phyloP scores from a whole-genome alignment of 2,113 vertebrate genomes.

The Sclerurus mexicanus region DNA sequence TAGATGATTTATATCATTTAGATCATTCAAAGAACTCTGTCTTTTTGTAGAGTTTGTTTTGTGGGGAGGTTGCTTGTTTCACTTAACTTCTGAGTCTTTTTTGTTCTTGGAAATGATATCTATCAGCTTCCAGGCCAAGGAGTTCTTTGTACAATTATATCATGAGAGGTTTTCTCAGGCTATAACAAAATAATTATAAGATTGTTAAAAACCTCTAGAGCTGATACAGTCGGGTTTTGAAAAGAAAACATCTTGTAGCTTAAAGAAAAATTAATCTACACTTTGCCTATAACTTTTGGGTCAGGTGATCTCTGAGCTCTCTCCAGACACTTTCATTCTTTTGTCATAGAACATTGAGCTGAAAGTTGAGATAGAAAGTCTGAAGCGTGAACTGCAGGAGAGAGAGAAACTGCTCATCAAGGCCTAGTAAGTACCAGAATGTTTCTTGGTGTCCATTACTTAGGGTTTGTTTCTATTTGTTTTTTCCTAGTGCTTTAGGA shows the following conservation, averaged over 20 bases:
- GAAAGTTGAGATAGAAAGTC: constrained; percentile 94
- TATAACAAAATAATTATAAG: background rate
- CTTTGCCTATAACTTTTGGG: background rate
- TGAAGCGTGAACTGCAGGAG: constrained; percentile 91
- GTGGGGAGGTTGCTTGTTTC: background rate
- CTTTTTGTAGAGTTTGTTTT: background rate
- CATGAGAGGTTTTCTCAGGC: background rate
- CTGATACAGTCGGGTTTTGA: background rate
- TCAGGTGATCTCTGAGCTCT: background rate
- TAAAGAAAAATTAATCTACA: background rate
- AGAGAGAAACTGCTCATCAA: constrained; percentile 92
- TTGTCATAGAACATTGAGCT: constrained; percentile 92
- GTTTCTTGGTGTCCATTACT: background rate
- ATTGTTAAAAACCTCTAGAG: background rate
- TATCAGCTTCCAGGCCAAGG: background rate
- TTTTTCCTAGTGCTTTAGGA: background rate
- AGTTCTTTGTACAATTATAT: background rate
- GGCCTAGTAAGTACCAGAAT: constrained; percentile 86
- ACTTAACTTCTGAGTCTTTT: background rate
- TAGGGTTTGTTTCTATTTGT: background rate
- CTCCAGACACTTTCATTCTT: background rate
- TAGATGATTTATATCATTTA: background rate
- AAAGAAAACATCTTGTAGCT: background rate
- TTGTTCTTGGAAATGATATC: background rate
- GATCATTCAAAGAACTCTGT: background rate